Conservation (phyloP, 1,140 invertebrate genomes). For the Lucilia cuprina region DNA sequence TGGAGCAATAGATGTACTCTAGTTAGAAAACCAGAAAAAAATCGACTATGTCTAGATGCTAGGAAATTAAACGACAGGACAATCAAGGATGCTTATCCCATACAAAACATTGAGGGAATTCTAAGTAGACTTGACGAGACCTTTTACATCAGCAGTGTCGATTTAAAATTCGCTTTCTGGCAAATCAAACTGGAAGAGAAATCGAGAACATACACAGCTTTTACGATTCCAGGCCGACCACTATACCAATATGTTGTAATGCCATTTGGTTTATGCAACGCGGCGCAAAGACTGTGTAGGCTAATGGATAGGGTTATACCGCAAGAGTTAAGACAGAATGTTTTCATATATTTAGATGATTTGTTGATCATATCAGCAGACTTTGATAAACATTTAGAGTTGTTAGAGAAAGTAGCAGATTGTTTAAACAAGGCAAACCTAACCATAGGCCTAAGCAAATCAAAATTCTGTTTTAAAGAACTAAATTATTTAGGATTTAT, state of each 20-base stretch:
- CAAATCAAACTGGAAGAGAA: conserved; percentile 51
- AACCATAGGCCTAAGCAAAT: not conserved
- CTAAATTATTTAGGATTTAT: not conserved
- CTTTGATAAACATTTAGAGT: conserved; percentile 48
- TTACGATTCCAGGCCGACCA: conserved; percentile 59
- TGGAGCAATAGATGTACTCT: not conserved
- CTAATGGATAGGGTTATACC: conserved; percentile 20
- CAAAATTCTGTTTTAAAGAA: not conserved
- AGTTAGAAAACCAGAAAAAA: conserved; percentile 36
- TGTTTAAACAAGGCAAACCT: not conserved
- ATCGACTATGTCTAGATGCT: conserved; percentile 53
- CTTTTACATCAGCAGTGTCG: conserved; percentile 43
- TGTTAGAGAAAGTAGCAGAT: not conserved
- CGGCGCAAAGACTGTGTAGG: conserved; percentile 20
- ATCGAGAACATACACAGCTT: conserved; percentile 62
- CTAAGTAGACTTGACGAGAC: not conserved
- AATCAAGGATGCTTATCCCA: not conserved
- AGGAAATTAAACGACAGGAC: not conserved
- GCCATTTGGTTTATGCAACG: conserved; percentile 35
- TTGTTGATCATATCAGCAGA: conserved; percentile 44
- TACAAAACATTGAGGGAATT: not conserved
- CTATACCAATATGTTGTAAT: conserved; percentile 46
- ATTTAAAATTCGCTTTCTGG: conserved; percentile 54
- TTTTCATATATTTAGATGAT: conserved; percentile 40
- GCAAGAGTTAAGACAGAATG: not conserved